These are phyloP conservation scores for Cryptomyrus ogoouensis DNA, from an alignment of 2,113 vertebrate genomes.

Conservation along the genomic window DNA sequence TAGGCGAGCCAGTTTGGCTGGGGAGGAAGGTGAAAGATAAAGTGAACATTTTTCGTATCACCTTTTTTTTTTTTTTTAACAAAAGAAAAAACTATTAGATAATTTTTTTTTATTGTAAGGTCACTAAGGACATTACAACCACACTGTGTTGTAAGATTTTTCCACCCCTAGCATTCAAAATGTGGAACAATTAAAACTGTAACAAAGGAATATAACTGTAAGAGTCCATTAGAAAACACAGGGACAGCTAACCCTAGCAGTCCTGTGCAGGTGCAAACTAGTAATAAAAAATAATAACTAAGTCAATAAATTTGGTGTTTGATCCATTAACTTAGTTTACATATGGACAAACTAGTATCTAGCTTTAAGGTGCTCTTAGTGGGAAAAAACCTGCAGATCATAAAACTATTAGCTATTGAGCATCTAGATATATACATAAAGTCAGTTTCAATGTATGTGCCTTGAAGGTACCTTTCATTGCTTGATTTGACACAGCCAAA, in stretches of 20 bases:
- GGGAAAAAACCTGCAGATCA: neutral
- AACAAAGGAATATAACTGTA: neutral
- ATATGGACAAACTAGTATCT: neutral
- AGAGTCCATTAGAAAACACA: neutral
- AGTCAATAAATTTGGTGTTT: neutral
- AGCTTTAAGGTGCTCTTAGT: neutral
- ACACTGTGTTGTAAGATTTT: neutral
- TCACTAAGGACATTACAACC: neutral
- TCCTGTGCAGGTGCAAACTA: neutral
- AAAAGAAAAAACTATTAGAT: neutral
- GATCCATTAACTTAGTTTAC: neutral
- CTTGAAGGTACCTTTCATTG: constrained; percentile 61
- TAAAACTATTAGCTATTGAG: neutral
- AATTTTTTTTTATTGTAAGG: neutral
- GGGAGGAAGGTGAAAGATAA: constrained; percentile 5
- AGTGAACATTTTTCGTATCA: neutral
- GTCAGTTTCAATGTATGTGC: neutral
- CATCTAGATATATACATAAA: neutral
- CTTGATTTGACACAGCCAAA: constrained; percentile 55
- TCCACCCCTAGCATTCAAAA: neutral
- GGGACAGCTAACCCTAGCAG: neutral
- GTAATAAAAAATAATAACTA: neutral
- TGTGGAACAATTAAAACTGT: neutral
- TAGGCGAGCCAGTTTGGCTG: constrained; percentile 81
- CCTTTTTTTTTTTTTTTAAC: neutral